phyloP scores from a whole-genome alignment of 2,888 invertebrate species.

The Disparrhopalites patrizii region DNA sequence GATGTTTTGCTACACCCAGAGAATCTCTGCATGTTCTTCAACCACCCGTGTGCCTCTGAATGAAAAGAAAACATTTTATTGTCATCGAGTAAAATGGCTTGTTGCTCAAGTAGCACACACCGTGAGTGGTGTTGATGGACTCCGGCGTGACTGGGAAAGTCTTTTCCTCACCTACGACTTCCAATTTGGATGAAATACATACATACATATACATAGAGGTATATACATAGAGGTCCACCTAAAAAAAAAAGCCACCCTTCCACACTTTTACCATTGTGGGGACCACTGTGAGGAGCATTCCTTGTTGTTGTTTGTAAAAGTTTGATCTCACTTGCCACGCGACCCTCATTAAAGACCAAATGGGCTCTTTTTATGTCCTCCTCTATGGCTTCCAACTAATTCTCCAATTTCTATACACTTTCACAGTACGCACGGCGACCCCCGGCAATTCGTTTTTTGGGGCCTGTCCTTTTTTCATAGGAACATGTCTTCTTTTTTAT shows the following conservation, averaged over 20 bases:
- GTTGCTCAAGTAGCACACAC: constrained; percentile 5
- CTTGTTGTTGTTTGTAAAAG: constrained; percentile 22
- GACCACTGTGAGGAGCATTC: neutral
- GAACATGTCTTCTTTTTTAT: too few species aligned
- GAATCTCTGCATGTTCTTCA: constrained; percentile 35
- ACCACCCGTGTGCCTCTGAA: constrained; percentile 30
- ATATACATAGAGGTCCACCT: too few species aligned
- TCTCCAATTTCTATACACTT: constrained; percentile 19
- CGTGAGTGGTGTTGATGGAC: constrained; percentile 15
- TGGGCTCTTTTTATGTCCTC: constrained; percentile 23
- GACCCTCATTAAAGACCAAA: constrained; percentile 31
- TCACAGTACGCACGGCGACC: too few species aligned
- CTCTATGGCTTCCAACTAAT: constrained; percentile 19
- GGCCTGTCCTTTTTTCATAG: too few species aligned
- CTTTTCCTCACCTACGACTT: too few species aligned
- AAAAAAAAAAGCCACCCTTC: neutral
- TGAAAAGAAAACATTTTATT: constrained; percentile 39
- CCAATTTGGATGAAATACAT: neutral
- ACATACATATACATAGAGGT: too few species aligned
- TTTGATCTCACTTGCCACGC: constrained; percentile 29
- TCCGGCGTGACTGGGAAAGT: constrained; percentile 14
- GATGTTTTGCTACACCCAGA: constrained; percentile 35
- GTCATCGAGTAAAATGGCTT: constrained; percentile 32
- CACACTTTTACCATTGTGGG: neutral
- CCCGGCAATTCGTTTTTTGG: too few species aligned